These are phyloP conservation scores for Pipistrellus kuhlii DNA, from an alignment of 2,797 vertebrate genomes.

Conservation along the genomic window DNA sequence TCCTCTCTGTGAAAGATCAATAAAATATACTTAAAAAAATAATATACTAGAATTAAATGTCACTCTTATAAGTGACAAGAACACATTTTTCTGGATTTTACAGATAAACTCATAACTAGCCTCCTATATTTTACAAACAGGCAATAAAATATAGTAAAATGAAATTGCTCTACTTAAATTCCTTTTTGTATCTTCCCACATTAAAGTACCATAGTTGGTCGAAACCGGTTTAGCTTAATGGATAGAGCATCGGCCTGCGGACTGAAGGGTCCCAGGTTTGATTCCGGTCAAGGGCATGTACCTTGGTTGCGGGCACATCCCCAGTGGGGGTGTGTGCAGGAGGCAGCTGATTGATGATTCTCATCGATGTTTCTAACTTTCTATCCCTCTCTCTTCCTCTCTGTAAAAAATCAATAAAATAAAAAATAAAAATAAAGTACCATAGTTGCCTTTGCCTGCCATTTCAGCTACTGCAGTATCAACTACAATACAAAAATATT, in stretches of 20 bases:
- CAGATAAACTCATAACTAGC: constrained; percentile 38
- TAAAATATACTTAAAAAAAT: constrained; percentile 1
- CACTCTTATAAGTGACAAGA: neutral
- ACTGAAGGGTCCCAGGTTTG: no score
- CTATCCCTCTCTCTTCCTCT: no score
- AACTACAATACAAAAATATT: neutral
- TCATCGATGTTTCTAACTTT: no score
- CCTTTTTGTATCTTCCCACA: constrained; percentile 41
- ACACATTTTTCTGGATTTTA: constrained; percentile 40
- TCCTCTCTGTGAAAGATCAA: no score
- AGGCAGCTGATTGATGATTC: no score
- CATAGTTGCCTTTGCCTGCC: neutral
- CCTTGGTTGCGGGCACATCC: no score
- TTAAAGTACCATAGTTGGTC: neutral
- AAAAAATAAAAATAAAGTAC: no score
- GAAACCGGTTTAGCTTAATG: no score
- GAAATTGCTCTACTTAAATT: constrained; percentile 57
- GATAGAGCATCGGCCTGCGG: no score
- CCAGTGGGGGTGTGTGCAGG: no score
- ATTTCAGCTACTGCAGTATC: neutral
- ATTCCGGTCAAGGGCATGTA: no score
- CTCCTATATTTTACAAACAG: neutral
- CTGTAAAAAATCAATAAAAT: no score
- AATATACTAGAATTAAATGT: constrained; percentile 31
- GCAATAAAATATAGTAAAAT: constrained; percentile 44